These are phyloP conservation scores for Tetramorium parvispinum DNA, from an alignment of 1,140 invertebrate species.

Conservation along the genomic window DNA sequence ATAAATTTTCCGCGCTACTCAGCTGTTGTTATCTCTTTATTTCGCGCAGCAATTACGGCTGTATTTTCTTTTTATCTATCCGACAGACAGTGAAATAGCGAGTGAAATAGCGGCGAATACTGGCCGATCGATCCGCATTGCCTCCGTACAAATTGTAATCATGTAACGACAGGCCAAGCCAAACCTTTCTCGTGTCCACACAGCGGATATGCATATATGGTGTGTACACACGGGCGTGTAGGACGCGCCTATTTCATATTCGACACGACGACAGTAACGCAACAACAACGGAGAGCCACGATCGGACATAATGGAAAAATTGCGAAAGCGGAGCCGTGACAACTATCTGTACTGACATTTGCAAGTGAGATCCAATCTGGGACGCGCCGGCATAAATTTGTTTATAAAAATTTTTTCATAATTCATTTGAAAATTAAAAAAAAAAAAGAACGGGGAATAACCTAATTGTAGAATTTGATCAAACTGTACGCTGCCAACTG, in stretches of 20 bases:
- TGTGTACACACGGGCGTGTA: constrained; percentile 63
- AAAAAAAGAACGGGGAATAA: neutral
- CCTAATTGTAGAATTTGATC: neutral
- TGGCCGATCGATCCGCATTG: constrained; percentile 10
- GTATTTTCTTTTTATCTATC: neutral
- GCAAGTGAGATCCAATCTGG: constrained; percentile 9
- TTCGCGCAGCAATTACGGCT: neutral
- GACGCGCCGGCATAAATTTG: neutral
- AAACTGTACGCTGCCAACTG: neutral
- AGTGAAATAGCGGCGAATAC: neutral
- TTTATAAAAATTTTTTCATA: neutral
- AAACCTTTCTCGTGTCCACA: constrained; percentile 51
- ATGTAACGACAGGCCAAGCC: constrained; percentile 57
- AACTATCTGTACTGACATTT: constrained; percentile 3
- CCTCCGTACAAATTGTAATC: constrained; percentile 31
- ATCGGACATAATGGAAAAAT: constrained; percentile 22
- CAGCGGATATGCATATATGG: constrained; percentile 41
- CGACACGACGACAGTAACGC: constrained; percentile 40
- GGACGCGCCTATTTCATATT: constrained; percentile 67
- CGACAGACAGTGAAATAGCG: neutral
- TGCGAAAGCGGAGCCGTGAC: neutral
- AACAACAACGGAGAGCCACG: constrained; percentile 52
- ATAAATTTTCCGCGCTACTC: neutral
- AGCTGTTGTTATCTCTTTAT: neutral
- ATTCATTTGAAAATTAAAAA: neutral